phyloP scores from a whole-genome alignment of 2,797 vertebrate species.

The Pogonophryne albipinna region DNA sequence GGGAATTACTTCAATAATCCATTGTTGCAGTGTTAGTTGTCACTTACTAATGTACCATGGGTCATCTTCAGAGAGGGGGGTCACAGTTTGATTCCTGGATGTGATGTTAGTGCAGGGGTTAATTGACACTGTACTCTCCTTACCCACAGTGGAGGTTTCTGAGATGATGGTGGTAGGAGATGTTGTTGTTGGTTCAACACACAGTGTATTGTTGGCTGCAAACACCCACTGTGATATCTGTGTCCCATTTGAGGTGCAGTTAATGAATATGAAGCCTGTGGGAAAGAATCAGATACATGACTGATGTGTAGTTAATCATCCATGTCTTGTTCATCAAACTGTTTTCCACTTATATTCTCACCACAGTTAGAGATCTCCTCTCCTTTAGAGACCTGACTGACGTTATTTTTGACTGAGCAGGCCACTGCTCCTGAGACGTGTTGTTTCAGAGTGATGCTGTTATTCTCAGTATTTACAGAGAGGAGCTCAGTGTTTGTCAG shows the following conservation, averaged over 20 bases:
- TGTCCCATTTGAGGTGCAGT: constrained; percentile 53
- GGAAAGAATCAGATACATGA: constrained; percentile 1
- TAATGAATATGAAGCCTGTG: constrained; percentile 27
- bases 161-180: fast-evolving
- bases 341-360: constrained; percentile 27
- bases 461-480: fast-evolving
- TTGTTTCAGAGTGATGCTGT: constrained; percentile 59
- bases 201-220: constrained; percentile 32
- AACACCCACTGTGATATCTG: constrained; percentile 42
- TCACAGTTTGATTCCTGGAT: constrained; percentile 21
- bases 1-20: neutral
- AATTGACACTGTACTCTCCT: constrained; percentile 44
- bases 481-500: constrained; percentile 39
- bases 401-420: constrained; percentile 54
- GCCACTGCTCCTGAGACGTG: constrained; percentile 31
- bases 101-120: constrained; percentile 29
- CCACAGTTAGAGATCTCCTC: neutral
- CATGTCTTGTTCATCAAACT: fast-evolving
- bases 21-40: constrained; percentile 19
- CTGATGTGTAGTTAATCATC: neutral
- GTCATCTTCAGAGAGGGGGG: fast-evolving
- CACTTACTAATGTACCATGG: constrained; percentile 59
- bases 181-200: constrained; percentile 41
- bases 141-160: constrained; percentile 21
- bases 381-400: fast-evolving